Conservation (phyloP, 2,113 vertebrate species). For the Engystomops pustulosus region DNA sequence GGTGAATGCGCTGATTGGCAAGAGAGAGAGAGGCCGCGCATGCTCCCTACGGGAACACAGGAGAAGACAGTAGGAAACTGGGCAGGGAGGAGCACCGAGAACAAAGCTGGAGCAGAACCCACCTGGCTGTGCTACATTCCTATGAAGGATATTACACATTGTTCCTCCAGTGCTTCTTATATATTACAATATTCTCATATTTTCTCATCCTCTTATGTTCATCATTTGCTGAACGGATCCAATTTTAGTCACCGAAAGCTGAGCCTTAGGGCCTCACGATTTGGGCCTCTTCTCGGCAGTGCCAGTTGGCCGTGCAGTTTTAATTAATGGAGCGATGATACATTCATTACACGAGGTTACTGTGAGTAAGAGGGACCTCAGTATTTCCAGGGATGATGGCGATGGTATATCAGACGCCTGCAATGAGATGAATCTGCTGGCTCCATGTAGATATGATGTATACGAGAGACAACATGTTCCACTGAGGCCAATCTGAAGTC, state of each 20-base stretch:
- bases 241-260: neutral
- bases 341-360: neutral
- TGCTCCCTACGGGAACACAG: too few species aligned
- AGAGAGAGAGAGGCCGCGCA: too few species aligned
- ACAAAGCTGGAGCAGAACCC: too few species aligned
- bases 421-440: neutral
- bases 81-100: too few species aligned
- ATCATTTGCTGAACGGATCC: too few species aligned
- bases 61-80: too few species aligned
- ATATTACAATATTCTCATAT: too few species aligned
- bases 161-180: too few species aligned
- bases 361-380: neutral
- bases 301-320: neutral
- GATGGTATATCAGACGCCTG: neutral
- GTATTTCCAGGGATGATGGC: slow-evolving; percentile 8
- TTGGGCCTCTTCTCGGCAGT: slow-evolving; percentile 14
- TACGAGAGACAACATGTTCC: neutral
- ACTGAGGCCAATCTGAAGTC: neutral
- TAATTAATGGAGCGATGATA: slow-evolving; percentile 10
- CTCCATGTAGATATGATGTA: neutral
- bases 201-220: too few species aligned
- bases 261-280: neutral
- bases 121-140: too few species aligned
- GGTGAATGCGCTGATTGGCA: too few species aligned
- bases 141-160: too few species aligned